Evolutionary conservation across 2,797 vertebrate species (phyloP), one percentile per base, ranked within the genome.

Genomic region (Pampus argenteus): DNA sequence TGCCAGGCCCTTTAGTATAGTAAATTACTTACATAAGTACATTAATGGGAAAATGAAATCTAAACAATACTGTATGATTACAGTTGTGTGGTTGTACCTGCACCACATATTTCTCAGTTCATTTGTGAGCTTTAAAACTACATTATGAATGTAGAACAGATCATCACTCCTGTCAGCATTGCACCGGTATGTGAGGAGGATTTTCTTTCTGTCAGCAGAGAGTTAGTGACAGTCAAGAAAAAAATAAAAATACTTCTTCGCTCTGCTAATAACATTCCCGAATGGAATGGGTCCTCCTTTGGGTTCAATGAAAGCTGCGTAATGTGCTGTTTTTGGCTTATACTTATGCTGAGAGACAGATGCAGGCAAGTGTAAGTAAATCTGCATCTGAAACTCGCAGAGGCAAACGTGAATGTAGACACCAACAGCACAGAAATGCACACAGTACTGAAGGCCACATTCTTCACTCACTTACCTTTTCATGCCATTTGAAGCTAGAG

Each of bases 241-340:
- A 88, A 86, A 80, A 73, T 61, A 89, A 86, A 86, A 82, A 88
- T 87, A 80, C 75, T 61, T 79, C 78, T 82, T 74, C 83, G 81
- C 84, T 87, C 79, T 6, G 44, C 79, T 89, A 86, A 89, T 86
- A 89, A 84, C 83, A 66, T 81, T 79, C 72, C 78, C 44, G 2
- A 79, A 78, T 79, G 80, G 69, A 84, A 74, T 31, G 38, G 81
- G 60, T 44, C 70, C 71, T 89, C 86, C 84, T 89, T 36, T 4
- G 80, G 91, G 83, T 86, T 79, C 79, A 81, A 83, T 87, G 81
- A 85, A 81, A 72, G 63, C 74, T 54, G 72, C 77, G 74, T 89
- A 87, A 91, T 90, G 83, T 88, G 84, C 86, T 86, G 62, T 79
- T 88, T 86, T 87, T 86, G 84, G 85, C 84, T 72, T 56, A 40